Base-by-base conservation (phyloP, 2,888 invertebrate species). In the Geotrupes spiniger region DNA sequence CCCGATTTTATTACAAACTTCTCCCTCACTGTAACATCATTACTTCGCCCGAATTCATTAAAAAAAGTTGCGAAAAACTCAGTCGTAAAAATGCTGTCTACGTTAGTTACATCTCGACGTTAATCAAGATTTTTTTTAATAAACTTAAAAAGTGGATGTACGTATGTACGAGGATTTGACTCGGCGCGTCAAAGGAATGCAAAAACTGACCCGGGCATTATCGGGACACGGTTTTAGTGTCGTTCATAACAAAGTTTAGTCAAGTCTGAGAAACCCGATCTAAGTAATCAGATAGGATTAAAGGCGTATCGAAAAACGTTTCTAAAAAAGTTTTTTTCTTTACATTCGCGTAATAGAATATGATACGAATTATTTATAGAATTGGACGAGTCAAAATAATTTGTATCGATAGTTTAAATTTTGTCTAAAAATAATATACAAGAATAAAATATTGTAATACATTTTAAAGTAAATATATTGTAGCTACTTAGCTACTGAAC, bases 231-330 rank as follows among this genome's bases (percentile, higher is more conserved):
- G 54, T 52, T 56, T 55, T 56, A 52, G 42, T 46, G 40, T 28
- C 45, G 46, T 43, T 42, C 45, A 46, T 46, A 53, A 49, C 56
- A 56, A 57, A 59, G 56, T 49, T 56, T 53, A 41, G 50, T 46
- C 52, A 49, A 43, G 52, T 53, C 55, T 50, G 56, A 57, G 56
- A 56, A 57, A 59, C 58, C 46, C 53, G 59, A 59, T 59, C 54
- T 60, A 61, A 59, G 60, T 53, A 59, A 61, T 62, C 56, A 56
- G 59, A 61, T 63, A n/a, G n/a, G n/a, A n/a, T n/a, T 59, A 61
- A 59, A 61, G 56, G 52, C 51, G 58, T 57, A 58, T 57, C 54
- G 57, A 57, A 62, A 62, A 58, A 59, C 56, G 57, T 57, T 58
- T 60, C 57, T 60, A 59, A 59, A 59, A 56, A 54, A 59, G 58